Conservation (phyloP, 2,113 vertebrate genomes). For the Zosterops borbonicus region DNA sequence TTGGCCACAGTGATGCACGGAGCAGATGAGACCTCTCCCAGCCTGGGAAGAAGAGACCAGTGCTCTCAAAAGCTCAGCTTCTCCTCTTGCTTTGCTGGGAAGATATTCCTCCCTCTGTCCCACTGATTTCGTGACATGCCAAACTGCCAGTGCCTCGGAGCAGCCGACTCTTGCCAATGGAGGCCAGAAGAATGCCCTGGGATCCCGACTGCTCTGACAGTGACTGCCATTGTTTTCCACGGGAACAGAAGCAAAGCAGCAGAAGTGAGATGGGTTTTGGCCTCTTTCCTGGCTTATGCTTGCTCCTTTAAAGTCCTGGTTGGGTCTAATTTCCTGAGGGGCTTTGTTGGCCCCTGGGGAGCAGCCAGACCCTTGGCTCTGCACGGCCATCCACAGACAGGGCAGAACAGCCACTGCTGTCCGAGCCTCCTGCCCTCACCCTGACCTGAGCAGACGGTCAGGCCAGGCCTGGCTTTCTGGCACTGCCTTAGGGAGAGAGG, state of each 20-base stretch:
- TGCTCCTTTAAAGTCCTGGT: background rate
- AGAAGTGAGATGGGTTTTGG: background rate
- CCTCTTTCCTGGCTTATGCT: constrained; percentile 12
- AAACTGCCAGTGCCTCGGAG: background rate
- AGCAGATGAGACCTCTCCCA: background rate
- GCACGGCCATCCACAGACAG: background rate
- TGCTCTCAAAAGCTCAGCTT: background rate
- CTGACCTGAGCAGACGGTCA: background rate
- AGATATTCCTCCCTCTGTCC: background rate
- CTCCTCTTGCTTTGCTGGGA: background rate
- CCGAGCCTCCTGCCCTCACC: background rate
- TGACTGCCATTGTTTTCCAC: constrained; percentile 14
- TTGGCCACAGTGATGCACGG: background rate
- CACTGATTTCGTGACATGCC: background rate
- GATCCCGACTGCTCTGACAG: constrained; percentile 16
- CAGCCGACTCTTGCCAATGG: background rate
- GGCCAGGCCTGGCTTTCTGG: background rate
- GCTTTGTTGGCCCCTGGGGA: background rate
- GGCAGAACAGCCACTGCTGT: background rate
- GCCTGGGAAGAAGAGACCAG: background rate
- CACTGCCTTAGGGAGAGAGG: background rate
- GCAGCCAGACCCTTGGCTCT: background rate
- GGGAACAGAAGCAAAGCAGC: constrained; percentile 40
- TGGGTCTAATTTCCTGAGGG: background rate
- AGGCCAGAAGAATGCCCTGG: background rate